phyloP scores from a whole-genome alignment of 2,797 vertebrate species.

The Spheniscus humboldti region DNA sequence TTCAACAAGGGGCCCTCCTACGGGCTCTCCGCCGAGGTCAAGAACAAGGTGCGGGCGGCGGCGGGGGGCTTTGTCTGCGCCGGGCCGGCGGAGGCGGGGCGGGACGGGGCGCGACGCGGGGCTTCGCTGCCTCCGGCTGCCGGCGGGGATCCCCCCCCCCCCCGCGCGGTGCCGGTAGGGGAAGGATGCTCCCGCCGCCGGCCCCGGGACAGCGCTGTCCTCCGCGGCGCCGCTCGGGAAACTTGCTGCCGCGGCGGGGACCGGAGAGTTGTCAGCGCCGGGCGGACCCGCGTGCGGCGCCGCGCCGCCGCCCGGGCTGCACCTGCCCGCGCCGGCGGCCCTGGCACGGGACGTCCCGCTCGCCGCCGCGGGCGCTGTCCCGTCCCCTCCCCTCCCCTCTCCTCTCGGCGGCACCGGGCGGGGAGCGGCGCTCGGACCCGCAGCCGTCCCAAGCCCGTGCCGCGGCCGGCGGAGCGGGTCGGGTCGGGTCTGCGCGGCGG shows the following conservation, averaged over 20 bases:
- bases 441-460: neutral
- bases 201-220: neutral
- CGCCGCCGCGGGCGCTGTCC: neutral
- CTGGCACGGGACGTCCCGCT: neutral
- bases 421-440: neutral
- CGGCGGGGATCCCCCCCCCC: no score
- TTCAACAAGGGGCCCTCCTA: conserved; percentile 95
- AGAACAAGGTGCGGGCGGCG: conserved; percentile 84
- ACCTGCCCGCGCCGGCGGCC: no score
- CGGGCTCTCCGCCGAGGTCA: conserved; percentile 92
- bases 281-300: neutral
- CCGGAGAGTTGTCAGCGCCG: neutral
- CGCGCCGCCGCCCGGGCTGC: neutral
- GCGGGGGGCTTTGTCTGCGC: neutral
- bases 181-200: neutral
- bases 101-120: neutral
- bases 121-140: neutral
- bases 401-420: neutral
- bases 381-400: neutral
- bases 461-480: neutral
- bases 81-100: neutral
- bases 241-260: neutral
- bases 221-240: neutral
- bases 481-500: neutral
- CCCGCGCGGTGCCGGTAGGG: no score